Evolutionary conservation across 2,113 vertebrate genomes (phyloP), one percentile per base, ranked within the genome.

Genomic region (Donacobius atricapilla): DNA sequence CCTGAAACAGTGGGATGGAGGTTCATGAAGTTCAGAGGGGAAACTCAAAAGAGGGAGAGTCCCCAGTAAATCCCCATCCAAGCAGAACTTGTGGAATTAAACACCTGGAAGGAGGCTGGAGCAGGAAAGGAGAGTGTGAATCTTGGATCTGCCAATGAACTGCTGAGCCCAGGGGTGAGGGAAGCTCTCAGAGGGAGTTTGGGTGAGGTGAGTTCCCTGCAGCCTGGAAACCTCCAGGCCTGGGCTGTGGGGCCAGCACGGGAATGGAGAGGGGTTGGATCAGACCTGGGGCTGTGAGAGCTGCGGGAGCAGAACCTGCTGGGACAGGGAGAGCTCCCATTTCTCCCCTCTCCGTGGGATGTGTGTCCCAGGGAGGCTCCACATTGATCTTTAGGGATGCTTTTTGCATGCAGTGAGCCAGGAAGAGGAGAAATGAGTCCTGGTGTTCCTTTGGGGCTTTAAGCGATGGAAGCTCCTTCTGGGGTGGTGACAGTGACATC

Each of bases 141-240:
- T 31, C 20, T 24, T 30, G 45, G 19, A 18, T 15, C 9, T 66
- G 39, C 33, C 2, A 3, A 1, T 7, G 45, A 45, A 1, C 44
- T 19, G 2, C 86, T 58, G 87, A 51, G 58, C 37, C 15, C 44
- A n/a, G 22, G 22, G 19, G 2, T 25, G 44, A 57, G 51, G 51
- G 23, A 7, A 25, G 44, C 69, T 58, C 44, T 30, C 37, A 57
- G 15, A 17, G 68, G 27, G 33, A 33, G 28, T 20, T 24, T 0
- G 13, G 65, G n/a, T 25, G 65, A 47, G 54, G 15, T 6, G 48
- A 89, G 31, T 15, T 57, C 28, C 37, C 44, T 25, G 78, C 30
- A n/a, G 63, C n/a, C 3, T 4, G 31, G 42, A 15, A 7, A 11
- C 6, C 31, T 7, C 2, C 1, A 2, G 10, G 31, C 12, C 0